Base-by-base conservation (phyloP, 2,888 invertebrate species). In the Spisula solida region DNA sequence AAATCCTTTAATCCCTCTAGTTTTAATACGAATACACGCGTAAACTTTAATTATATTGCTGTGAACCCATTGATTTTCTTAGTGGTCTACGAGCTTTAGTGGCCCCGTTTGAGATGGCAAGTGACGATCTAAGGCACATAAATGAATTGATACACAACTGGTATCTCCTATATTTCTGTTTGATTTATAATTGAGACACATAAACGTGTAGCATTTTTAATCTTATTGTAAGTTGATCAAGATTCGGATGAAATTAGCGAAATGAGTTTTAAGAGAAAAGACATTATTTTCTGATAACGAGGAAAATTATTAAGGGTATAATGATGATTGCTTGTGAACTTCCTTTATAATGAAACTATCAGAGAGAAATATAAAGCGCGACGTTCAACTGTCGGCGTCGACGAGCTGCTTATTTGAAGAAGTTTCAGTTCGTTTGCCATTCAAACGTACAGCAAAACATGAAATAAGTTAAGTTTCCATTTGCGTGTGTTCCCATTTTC, bases 161-260 rank as follows among this genome's bases (percentile, higher is more conserved):
- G 34, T 25, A 25, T 66, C 60, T n/a, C 25, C 60, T 66, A 25
- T 66, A n/a, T 6, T 66, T 10, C 25, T 66, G n/a, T 66, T 66
- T 66, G 60, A 66, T 66, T 66, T 66, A 66, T 66, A 66, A 66
- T 66, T 66, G 60, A 66, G 60, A 10, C 2, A 25, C n/a, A 25
- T 66, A 66, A 66, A 66, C 60, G 60, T 25, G 10, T 66, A n/a
- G 60, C n/a, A 66, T n/a, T 66, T 41, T 41, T 41, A 66, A 66
- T 25, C 25, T 66, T n/a, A 66, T 66, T 66, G 60, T 66, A 66
- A 66, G n/a, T 66, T 66, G 60, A 66, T 66, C 60, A 66, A 66
- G 25, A n/a, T 25, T 0, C 25, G 20, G 60, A 66, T 66, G 60
- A 66, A 66, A 66, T 25, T 25, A 25, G n/a, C 25, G 60, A 66